Conservation (phyloP, 2,797 vertebrate species). For the Emydoidea blandingii region DNA sequence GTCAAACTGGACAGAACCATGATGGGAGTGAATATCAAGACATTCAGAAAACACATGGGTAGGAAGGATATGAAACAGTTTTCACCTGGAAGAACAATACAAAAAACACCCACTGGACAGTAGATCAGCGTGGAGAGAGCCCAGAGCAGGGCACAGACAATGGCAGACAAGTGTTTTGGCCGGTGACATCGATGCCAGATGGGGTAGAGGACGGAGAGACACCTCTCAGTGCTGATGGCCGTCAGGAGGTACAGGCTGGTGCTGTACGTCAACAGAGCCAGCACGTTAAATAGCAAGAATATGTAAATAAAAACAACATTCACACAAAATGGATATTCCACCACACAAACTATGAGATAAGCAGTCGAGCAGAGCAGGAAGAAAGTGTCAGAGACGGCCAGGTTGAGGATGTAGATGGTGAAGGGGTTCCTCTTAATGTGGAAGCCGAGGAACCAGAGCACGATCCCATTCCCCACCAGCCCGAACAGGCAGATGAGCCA, state of each 20-base stretch:
- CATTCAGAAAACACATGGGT: constrained; percentile 33
- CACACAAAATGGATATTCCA: background rate
- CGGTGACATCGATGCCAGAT: constrained; percentile 1
- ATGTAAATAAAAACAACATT: background rate
- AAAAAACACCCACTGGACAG: background rate
- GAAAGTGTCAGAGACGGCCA: background rate
- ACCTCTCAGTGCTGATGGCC: constrained; percentile 32
- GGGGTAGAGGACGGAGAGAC: constrained; percentile 16
- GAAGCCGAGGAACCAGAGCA: constrained; percentile 9
- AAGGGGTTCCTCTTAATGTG: background rate
- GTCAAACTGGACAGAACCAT: constrained; percentile 1
- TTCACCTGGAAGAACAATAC: fast-evolving
- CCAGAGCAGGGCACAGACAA: background rate
- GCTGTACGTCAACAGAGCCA: background rate
- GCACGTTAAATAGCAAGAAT: fast-evolving
- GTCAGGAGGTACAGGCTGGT: constrained; percentile 13
- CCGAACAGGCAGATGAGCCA: constrained; percentile 6
- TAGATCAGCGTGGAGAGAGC: background rate
- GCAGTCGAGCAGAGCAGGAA: background rate
- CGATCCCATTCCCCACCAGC: background rate
- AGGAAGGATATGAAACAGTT: background rate
- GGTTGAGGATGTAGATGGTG: background rate
- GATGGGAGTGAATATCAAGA: constrained; percentile 27
- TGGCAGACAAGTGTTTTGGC: background rate
- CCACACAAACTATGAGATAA: background rate